phyloP scores from a whole-genome alignment of 1,140 invertebrate species.

The Nephotettix cincticeps region DNA sequence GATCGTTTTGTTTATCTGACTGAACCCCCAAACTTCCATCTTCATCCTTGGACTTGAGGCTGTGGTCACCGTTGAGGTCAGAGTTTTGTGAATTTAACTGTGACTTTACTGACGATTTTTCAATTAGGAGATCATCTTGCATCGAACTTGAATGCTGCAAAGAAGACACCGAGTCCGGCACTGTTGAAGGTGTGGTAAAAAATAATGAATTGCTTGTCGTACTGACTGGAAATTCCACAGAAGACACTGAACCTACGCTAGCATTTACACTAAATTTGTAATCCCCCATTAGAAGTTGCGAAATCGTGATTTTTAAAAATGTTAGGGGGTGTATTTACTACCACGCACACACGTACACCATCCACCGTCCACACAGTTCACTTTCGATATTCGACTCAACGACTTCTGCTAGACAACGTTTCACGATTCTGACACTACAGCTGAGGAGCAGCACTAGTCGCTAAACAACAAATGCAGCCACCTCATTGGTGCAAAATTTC shows the following conservation, averaged over 20 bases:
- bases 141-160: slow-evolving; percentile 46
- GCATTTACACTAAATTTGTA: slow-evolving; percentile 49
- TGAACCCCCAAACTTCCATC: slow-evolving; percentile 39
- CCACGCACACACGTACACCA: slow-evolving; percentile 33
- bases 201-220: slow-evolving; percentile 46
- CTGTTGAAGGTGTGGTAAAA: slow-evolving; percentile 45
- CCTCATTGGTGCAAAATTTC: background rate
- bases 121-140: slow-evolving; percentile 54
- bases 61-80: slow-evolving; percentile 39
- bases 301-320: slow-evolving; percentile 26
- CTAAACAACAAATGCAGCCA: background rate
- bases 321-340: slow-evolving; percentile 24
- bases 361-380: slow-evolving; percentile 32
- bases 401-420: slow-evolving; percentile 25
- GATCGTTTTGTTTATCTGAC: slow-evolving; percentile 40
- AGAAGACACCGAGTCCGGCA: slow-evolving; percentile 40
- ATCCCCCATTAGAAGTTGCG: slow-evolving; percentile 51
- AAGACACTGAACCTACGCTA: slow-evolving; percentile 45
- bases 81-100: slow-evolving; percentile 43
- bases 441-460: background rate
- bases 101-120: slow-evolving; percentile 49
- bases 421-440: background rate
- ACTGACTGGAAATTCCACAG: slow-evolving; percentile 50
- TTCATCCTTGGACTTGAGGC: slow-evolving; percentile 41
- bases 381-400: slow-evolving; percentile 25